These are phyloP conservation scores for Monoplex corrugatus DNA, from an alignment of 2,888 invertebrate genomes.

Conservation along the genomic window DNA sequence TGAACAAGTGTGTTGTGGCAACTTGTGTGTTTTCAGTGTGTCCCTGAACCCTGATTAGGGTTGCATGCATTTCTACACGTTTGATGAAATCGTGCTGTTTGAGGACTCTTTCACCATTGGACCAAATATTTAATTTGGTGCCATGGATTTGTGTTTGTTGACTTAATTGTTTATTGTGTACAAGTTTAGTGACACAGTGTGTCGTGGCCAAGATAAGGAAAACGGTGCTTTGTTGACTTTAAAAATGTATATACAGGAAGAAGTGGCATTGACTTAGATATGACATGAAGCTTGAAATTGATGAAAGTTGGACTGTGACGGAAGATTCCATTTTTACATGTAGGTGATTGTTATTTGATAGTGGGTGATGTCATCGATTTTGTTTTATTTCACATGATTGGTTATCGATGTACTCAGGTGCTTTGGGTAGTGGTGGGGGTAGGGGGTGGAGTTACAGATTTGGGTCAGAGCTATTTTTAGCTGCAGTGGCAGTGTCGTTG, in stretches of 20 bases:
- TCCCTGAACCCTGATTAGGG: background rate
- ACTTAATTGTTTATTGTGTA: too few relatives aligned
- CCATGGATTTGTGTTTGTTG: too few relatives aligned
- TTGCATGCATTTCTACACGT: slow-evolving; percentile 9
- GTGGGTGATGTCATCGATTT: background rate
- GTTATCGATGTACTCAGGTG: slow-evolving; percentile 13
- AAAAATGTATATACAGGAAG: too few relatives aligned
- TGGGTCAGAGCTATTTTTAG: slow-evolving; percentile 48
- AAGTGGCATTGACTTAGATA: too few relatives aligned
- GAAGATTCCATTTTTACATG: background rate
- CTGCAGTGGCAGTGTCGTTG: background rate
- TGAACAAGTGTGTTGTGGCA: slow-evolving; percentile 14
- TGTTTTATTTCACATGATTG: background rate
- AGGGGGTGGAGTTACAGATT: slow-evolving; percentile 24
- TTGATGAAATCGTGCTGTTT: slow-evolving; percentile 20
- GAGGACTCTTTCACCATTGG: background rate
- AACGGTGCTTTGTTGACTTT: too few relatives aligned
- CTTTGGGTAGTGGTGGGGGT: background rate
- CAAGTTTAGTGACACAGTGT: too few relatives aligned
- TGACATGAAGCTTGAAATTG: too few relatives aligned
- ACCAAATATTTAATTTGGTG: too few relatives aligned
- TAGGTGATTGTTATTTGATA: background rate
- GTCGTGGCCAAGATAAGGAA: too few relatives aligned
- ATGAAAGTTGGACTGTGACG: too few relatives aligned
- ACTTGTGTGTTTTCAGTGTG: background rate